Conservation (phyloP, 2,888 invertebrate species). For the Pristionchus arcanus region DNA sequence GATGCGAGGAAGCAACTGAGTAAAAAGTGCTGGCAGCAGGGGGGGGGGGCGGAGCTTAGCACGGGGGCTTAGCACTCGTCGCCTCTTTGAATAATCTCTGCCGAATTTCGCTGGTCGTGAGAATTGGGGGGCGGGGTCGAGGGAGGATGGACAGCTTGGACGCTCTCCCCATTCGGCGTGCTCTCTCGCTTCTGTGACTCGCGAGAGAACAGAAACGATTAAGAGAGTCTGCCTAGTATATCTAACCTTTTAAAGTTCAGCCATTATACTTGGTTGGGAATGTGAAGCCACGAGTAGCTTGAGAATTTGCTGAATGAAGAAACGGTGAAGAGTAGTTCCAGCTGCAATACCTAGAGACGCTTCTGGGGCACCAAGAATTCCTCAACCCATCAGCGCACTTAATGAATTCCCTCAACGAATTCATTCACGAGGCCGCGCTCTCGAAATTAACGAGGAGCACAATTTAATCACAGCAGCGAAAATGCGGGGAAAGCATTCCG, state of each 20-base stretch:
- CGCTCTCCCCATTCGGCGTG: too few relatives aligned
- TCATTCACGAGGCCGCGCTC: slow-evolving; percentile 15
- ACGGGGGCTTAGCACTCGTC: neutral
- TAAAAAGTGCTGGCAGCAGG: neutral
- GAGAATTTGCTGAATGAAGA: too few relatives aligned
- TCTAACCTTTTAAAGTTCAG: too few relatives aligned
- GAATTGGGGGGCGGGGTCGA: neutral
- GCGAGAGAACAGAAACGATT: too few relatives aligned
- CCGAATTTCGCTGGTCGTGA: neutral
- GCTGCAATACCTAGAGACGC: too few relatives aligned
- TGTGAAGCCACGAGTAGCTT: too few relatives aligned
- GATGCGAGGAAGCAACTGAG: neutral
- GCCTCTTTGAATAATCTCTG: neutral
- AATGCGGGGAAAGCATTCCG: neutral
- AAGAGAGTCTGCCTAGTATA: too few relatives aligned
- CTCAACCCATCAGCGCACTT: neutral
- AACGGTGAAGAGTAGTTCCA: too few relatives aligned
- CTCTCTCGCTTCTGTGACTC: too few relatives aligned
- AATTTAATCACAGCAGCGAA: slow-evolving; percentile 23
- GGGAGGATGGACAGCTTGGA: neutral
- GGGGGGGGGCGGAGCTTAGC: too few relatives aligned
- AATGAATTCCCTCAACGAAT: slow-evolving; percentile 19
- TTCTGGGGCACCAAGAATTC: neutral
- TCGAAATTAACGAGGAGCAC: slow-evolving; percentile 23
- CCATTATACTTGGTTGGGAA: too few relatives aligned